These are phyloP conservation scores for Pinctada fucata DNA, from an alignment of 2,888 invertebrate species.

Conservation along the genomic window DNA sequence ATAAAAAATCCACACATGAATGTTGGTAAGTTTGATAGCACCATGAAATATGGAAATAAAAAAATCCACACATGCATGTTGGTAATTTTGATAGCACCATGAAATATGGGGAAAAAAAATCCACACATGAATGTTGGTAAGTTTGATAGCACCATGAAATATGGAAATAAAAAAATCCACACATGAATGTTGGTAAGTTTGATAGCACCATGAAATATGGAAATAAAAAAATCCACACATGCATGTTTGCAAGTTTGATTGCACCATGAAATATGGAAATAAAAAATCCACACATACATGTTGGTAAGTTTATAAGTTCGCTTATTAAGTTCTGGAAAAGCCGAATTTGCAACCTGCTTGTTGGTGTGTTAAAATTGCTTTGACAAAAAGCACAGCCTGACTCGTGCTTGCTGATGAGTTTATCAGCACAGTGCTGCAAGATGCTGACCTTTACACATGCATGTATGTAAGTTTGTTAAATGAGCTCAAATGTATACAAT, in stretches of 20 bases:
- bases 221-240: too few relatives aligned
- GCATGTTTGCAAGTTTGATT: constrained; percentile 73
- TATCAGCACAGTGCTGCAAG: constrained; percentile 62
- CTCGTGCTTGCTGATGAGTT: background rate
- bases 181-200: constrained; percentile 67
- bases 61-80: constrained; percentile 68
- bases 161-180: constrained; percentile 71
- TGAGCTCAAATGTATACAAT: too few relatives aligned
- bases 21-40: constrained; percentile 26
- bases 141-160: constrained; percentile 63
- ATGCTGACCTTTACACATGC: constrained; percentile 68
- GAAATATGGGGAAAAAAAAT: constrained; percentile 71
- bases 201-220: too few relatives aligned
- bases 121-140: constrained; percentile 70
- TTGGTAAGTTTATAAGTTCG: constrained; percentile 54
- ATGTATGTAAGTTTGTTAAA: constrained; percentile 37
- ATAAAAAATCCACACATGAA: too few relatives aligned
- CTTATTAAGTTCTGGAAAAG: too few relatives aligned
- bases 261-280: too few relatives aligned
- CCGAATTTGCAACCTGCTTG: too few relatives aligned
- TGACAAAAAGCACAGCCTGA: too few relatives aligned
- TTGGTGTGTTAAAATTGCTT: too few relatives aligned
- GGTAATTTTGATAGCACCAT: constrained; percentile 65
- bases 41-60: constrained; percentile 64
- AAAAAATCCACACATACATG: constrained; percentile 35